These are phyloP conservation scores for Tragulus kanchil DNA, from an alignment of 2,113 vertebrate genomes.

Conservation along the genomic window DNA sequence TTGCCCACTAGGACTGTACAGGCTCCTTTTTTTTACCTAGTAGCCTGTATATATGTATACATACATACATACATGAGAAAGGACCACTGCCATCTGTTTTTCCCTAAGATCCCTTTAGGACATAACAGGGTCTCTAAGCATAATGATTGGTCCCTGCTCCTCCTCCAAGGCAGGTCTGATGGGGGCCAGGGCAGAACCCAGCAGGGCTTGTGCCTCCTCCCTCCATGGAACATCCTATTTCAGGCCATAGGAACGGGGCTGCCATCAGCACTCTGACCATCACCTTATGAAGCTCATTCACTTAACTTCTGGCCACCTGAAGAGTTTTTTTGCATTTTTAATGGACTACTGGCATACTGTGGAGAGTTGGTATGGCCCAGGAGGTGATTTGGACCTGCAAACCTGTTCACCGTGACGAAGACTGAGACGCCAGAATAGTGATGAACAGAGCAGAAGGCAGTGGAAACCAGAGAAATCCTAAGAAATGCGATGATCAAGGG, in stretches of 20 bases:
- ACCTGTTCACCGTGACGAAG: neutral
- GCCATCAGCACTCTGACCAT: neutral
- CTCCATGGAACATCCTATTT: fast-evolving
- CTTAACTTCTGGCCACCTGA: neutral
- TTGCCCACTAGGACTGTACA: neutral
- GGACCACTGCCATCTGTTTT: neutral
- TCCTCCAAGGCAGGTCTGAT: neutral
- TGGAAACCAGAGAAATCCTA: neutral
- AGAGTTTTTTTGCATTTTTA: neutral
- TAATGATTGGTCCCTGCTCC: neutral
- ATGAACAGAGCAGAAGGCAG: neutral
- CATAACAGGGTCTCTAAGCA: neutral
- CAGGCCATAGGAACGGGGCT: neutral
- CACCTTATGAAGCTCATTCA: neutral
- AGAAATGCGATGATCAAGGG: neutral
- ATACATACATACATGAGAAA: neutral
- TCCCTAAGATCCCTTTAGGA: neutral
- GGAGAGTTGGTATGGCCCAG: neutral
- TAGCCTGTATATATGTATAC: too few relatives aligned
- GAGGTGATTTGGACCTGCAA: neutral
- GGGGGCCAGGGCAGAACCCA: neutral
- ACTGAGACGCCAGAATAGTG: fast-evolving
- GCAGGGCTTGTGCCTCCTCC: fast-evolving
- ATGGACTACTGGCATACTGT: neutral
- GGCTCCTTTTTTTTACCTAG: neutral